Base-by-base conservation (phyloP, 2,888 invertebrate species). In the Agrilus cyanescens region DNA sequence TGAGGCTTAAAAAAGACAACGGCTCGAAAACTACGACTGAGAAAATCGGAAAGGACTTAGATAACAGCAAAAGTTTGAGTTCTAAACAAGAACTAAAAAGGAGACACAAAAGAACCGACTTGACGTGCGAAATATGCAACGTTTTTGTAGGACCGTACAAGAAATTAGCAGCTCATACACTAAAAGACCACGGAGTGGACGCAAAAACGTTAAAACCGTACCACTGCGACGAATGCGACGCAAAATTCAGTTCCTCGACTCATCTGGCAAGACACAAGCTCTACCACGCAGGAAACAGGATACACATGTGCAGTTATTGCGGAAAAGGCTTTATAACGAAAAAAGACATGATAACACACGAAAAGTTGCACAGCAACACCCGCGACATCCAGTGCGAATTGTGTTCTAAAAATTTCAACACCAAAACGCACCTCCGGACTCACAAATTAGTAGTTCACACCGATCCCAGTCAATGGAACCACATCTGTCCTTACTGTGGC, bases 271-370 rank as follows among this genome's bases (percentile, higher is more conserved):
- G 57, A 38, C 61, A 61, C 43, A 56, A 51, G 40, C 48, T 56
- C 18, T 59, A 59, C 41, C 61, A 61, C 43, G 46, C 52, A n/a
- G 54, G 55, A 8, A 51, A 53, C 20, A 49, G 61, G 6, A 46
- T 47, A 4, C 55, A 58, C 32, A 55, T 59, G 30, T 61, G 61
- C 40, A 55, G 54, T 40, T 54, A 53, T 41, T 61, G 60, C 42
- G 60, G 60, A 5, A 75, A 74, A 56, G 65, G 68, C 32, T 61
- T 56, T 40, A 57, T 58, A 16, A 59, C 60, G 1, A 58, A 57
- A 43, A 53, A 53, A 12, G 60, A 61, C 40, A 47, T 61, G 14
- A 53, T 47, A 3, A 52, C 52, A 4, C 61, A 61, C 46, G 59
- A 59, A 41, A 54, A 56, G 35, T 54, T 52, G 4, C 61, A 61